Base-by-base conservation (phyloP, 2,113 vertebrate species). In the Apodemus speciosus region DNA sequence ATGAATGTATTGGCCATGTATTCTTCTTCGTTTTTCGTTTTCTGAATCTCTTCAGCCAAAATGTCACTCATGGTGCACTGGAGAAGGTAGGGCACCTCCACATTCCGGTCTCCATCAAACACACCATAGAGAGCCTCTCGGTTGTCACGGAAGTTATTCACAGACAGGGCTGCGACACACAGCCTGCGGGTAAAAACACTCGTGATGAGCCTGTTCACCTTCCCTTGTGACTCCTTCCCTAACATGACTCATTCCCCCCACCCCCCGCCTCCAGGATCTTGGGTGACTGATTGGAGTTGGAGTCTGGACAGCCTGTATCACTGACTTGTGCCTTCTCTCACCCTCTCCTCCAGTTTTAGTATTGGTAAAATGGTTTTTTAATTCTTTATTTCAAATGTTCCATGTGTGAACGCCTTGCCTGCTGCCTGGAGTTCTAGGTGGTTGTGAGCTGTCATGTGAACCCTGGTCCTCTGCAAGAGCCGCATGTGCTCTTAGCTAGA, bases 21-120 rank as follows among this genome's bases (percentile, higher is more conserved):
- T 76, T 99, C 99, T 94, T 99, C 99, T 71, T 99, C 99, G 0
- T 98, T 99, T 97, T 99, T 99, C 20, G 99, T 99, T 96, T 99
- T 99, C 97, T 99, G 99, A 13, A 99, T 97, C 94, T 99, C 99
- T 88, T 99, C 99, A 0, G 99, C 99, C 95, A 99, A 97, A 95
- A 99, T 99, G 90, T 99, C 99, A 0, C 99, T 99, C 99, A 99
- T 99, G 0, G 99, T 99, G 96, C 99, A 99, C 97, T 99, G 99
- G 75, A 99, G 97, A 76, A 99, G 98, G 90, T 99, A 99, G 0
- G 99, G 99, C 75, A 99, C 99, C 88, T 99, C 99, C 95, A 99
- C 99, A 0, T 99, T 99, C 62, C 99, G 98, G 97, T 99, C 99
- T 0, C 99, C 99, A 0, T 99, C 99, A 35, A 99, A 99, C 81